Percentiles rank a stretch among this genome's conserved stretches.
Conservation (phyloP, 2,113 vertebrate genomes). For the Tyto alba region DNA sequence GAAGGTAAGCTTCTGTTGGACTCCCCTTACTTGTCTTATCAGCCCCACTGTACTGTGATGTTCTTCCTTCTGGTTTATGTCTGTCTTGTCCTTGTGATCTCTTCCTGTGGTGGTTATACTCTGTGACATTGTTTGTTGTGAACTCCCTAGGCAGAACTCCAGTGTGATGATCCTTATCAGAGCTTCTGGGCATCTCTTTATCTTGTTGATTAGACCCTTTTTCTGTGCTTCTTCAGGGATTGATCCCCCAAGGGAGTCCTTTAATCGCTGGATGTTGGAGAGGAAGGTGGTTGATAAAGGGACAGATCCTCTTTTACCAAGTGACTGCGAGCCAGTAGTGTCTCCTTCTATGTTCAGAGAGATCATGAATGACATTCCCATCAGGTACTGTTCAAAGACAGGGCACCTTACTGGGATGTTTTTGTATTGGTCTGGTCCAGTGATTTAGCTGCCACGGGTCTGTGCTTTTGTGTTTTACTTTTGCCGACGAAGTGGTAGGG, state of each 20-base stretch:
- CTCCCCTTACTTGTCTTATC: neutral
- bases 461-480: neutral
- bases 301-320: constrained; percentile 88
- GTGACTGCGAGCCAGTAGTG: constrained; percentile 91
- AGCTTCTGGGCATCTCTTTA: neutral
- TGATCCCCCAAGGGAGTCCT: constrained; percentile 93
- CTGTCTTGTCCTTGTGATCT: neutral
- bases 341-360: constrained; percentile 98
- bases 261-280: constrained; percentile 97
- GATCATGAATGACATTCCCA: constrained; percentile 99
- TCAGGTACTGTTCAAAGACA: constrained; percentile 76
- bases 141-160: neutral
- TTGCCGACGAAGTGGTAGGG: neutral
- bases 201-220: neutral
- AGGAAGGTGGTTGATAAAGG: constrained; percentile 95
- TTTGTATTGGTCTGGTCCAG: neutral
- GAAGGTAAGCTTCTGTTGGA: constrained; percentile 68
- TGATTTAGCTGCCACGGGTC: fast-evolving
- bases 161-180: neutral
- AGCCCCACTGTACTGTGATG: neutral
- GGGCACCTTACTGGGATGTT: neutral
- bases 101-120: neutral
- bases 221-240: constrained; percentile 77
- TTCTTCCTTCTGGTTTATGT: neutral
- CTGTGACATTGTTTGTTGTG: neutral